Evolutionary conservation across 2,797 vertebrate species (phyloP).

Genomic region (Fratercula arctica): DNA sequence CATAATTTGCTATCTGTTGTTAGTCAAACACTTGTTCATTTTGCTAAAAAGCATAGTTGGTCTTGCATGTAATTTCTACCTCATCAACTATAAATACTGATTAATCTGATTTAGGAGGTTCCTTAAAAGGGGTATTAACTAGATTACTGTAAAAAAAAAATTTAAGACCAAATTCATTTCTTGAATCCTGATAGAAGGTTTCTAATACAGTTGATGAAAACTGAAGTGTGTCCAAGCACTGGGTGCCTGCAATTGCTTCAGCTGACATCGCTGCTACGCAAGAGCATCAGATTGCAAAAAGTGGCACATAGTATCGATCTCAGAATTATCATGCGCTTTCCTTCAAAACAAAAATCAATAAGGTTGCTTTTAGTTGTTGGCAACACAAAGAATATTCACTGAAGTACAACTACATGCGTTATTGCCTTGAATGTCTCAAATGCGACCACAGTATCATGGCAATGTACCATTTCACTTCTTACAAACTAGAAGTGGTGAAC

Average conservation of each 20-base stretch:
- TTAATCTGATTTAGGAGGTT: not conserved
- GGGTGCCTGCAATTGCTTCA: not conserved
- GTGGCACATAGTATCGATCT: not conserved
- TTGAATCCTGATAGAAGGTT: not conserved
- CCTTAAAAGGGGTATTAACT: not conserved
- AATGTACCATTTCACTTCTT: not conserved
- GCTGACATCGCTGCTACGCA: not conserved
- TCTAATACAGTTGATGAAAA: not conserved
- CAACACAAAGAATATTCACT: not conserved
- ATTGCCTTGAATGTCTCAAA: not conserved
- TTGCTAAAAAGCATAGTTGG: not conserved
- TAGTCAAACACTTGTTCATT: not conserved
- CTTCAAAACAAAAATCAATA: not conserved
- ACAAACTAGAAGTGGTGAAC: not conserved
- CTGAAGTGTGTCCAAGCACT: not conserved
- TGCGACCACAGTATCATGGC: rapidly evolving
- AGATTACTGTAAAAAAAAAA: not conserved
- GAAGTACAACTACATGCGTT: not conserved
- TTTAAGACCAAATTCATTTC: not conserved
- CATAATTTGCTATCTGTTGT: not conserved
- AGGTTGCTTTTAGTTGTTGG: not conserved
- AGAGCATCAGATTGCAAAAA: not conserved
- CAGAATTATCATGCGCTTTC: not conserved
- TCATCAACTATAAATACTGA: not conserved
- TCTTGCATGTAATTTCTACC: not conserved